These are phyloP conservation scores for Papilio protenor DNA, from an alignment of 2,888 invertebrate species.

Conservation along the genomic window DNA sequence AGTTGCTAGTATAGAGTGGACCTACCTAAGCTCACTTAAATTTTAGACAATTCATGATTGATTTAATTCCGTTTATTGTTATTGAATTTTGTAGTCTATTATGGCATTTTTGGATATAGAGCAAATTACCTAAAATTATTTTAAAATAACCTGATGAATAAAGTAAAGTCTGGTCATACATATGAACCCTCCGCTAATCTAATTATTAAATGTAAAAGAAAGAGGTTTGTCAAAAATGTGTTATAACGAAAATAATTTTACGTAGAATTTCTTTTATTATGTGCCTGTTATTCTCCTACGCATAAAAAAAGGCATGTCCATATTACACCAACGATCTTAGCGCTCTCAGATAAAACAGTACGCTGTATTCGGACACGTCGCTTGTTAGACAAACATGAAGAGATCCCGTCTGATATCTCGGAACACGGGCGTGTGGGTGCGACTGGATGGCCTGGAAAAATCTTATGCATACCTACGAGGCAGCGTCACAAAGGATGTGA, in stretches of 20 bases:
- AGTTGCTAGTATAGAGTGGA: constrained; percentile 59
- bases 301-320: constrained; percentile 53
- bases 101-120: too few species aligned
- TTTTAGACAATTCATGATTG: not conserved
- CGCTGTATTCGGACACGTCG: constrained; percentile 81
- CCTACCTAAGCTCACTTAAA: constrained; percentile 38
- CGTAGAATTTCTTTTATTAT: not conserved
- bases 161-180: too few species aligned
- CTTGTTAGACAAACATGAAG: constrained; percentile 82
- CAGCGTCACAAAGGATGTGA: constrained; percentile 62
- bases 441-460: constrained; percentile 62
- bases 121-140: too few species aligned
- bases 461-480: constrained; percentile 44
- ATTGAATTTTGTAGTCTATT: too few species aligned
- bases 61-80: not conserved
- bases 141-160: too few species aligned
- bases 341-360: constrained; percentile 71
- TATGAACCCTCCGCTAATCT: not conserved
- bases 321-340: constrained; percentile 50
- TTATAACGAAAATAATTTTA: not conserved
- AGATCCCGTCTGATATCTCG: constrained; percentile 76
- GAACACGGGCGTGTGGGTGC: constrained; percentile 78
- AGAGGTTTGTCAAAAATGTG: not conserved
- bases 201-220: not conserved
- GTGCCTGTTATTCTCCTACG: not conserved